Conservation (phyloP, 2,888 invertebrate species). For the Mythimna vitellina region DNA sequence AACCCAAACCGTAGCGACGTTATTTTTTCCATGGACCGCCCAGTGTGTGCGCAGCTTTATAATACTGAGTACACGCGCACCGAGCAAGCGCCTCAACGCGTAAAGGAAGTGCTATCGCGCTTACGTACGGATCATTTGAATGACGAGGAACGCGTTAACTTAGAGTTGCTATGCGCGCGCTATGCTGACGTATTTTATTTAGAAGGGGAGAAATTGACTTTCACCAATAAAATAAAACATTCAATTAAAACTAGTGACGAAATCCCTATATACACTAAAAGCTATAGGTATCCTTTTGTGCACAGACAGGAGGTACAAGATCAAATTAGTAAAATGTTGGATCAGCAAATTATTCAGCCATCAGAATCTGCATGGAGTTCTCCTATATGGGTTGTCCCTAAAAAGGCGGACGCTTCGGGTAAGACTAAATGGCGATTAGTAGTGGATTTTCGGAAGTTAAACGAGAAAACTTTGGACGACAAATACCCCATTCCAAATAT, state of each 20-base stretch:
- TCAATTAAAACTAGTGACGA: conserved; percentile 11
- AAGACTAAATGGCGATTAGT: no score
- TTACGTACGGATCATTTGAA: background rate
- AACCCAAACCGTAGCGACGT: no score
- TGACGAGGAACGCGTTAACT: background rate
- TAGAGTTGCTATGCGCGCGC: background rate
- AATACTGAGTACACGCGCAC: conserved; percentile 5
- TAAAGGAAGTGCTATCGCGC: background rate
- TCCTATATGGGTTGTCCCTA: no score
- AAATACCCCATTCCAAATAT: background rate
- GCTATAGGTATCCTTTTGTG: no score
- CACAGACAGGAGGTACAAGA: no score
- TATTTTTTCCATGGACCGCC: no score
- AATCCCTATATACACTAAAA: background rate
- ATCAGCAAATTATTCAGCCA: background rate
- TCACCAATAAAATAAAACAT: conserved; percentile 1
- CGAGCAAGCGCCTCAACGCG: conserved; percentile 1
- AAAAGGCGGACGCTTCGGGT: no score
- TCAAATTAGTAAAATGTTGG: no score
- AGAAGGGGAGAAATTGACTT: background rate
- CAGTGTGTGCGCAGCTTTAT: conserved; percentile 3
- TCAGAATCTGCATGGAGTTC: background rate
- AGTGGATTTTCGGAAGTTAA: no score
- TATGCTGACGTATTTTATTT: conserved; percentile 1
- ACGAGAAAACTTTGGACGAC: no score